Conservation (phyloP, 2,888 invertebrate genomes). For the Mystacides longicornis region DNA sequence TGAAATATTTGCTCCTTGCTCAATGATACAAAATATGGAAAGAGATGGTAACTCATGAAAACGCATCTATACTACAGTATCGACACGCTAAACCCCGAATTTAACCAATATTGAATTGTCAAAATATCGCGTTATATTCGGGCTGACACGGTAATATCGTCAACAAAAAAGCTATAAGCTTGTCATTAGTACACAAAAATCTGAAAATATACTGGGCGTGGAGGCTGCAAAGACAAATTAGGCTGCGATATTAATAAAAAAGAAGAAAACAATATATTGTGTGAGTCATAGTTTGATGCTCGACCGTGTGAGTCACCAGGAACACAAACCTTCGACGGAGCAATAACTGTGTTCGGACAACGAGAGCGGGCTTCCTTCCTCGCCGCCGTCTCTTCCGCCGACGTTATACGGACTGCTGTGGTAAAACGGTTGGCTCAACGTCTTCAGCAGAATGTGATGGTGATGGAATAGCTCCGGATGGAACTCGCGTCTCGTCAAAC, state of each 20-base stretch:
- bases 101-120: too few species aligned
- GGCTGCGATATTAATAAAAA: too few species aligned
- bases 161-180: too few species aligned
- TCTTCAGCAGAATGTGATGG: neutral
- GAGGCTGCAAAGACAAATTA: neutral
- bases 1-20: too few species aligned
- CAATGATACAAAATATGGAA: too few species aligned
- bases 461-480: neutral
- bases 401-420: neutral
- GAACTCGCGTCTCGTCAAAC: neutral
- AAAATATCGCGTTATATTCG: too few species aligned
- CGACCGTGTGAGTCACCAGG: neutral
- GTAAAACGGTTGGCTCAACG: neutral
- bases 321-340: neutral
- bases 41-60: too few species aligned
- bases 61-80: too few species aligned
- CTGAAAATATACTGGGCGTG: neutral
- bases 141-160: too few species aligned
- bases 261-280: too few species aligned
- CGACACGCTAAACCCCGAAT: too few species aligned
- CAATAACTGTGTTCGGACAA: neutral
- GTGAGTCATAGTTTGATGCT: neutral
- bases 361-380: neutral
- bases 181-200: too few species aligned
- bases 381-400: neutral